A percentile compares a stretch with the other conserved stretches of the same genome.
These are phyloP conservation scores for Torymus texanus DNA, from an alignment of 2,888 invertebrate species.

Conservation along the genomic window DNA sequence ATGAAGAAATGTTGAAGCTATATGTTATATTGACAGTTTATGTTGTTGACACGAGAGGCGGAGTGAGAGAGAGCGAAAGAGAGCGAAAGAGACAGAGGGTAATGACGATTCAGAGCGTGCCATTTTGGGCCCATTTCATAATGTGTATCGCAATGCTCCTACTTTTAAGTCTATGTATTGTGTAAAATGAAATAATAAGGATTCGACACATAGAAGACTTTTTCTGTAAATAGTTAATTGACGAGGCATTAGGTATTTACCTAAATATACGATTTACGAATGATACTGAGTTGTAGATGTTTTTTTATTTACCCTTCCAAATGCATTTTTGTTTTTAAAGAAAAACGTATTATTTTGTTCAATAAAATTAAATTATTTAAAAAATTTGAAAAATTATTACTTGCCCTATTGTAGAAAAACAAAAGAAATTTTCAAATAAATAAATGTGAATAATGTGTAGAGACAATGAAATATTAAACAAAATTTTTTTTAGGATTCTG, in stretches of 20 bases:
- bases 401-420: constrained; percentile 1
- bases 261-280: constrained; percentile 67
- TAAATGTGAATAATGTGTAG: no score
- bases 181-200: constrained; percentile 72
- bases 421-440: background rate
- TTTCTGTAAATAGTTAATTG: constrained; percentile 72
- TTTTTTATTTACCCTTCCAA: constrained; percentile 33
- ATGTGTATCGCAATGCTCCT: constrained; percentile 66
- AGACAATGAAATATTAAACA: no score
- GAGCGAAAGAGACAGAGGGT: constrained; percentile 36
- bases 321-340: background rate
- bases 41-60: constrained; percentile 36
- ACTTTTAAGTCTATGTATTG: constrained; percentile 73
- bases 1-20: constrained; percentile 51
- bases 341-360: background rate
- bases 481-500: no score
- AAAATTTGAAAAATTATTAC: background rate
- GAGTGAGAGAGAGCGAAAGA: no score
- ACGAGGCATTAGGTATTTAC: constrained; percentile 73
- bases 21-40: constrained; percentile 54
- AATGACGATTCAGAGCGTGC: constrained; percentile 62
- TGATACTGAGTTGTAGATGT: constrained; percentile 21
- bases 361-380: no score
- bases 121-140: constrained; percentile 65
- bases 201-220: constrained; percentile 73